Evolutionary conservation across 2,797 vertebrate species (phyloP).

Genomic region (Scolopax rusticola): DNA sequence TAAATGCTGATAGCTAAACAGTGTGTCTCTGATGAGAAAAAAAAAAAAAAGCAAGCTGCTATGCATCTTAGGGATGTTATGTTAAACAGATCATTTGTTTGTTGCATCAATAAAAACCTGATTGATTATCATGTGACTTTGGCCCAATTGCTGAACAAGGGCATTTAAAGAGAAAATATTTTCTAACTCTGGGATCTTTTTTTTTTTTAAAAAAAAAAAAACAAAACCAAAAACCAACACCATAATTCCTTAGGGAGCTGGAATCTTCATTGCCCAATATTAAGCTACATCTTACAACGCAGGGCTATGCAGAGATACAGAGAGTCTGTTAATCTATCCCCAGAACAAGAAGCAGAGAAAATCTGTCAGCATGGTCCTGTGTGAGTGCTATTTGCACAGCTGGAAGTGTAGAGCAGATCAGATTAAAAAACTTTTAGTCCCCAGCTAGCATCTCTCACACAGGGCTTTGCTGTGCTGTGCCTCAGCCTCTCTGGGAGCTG

Average conservation of each 20-base stretch:
- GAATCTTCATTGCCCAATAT: slow-evolving; percentile 40
- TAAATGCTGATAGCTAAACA: slow-evolving; percentile 34
- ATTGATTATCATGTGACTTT: slow-evolving; percentile 3
- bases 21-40: background rate
- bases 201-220: background rate
- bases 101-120: background rate
- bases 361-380: slow-evolving; percentile 50
- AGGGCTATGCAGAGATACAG: background rate
- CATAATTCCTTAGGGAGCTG: slow-evolving; percentile 25
- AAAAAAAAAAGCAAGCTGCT: background rate
- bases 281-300: background rate
- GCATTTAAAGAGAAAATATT: slow-evolving; percentile 9
- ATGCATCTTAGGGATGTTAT: background rate
- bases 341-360: slow-evolving; percentile 21
- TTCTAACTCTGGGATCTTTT: background rate
- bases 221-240: too few relatives aligned
- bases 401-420: slow-evolving; percentile 42
- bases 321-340: background rate
- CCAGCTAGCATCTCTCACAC: background rate
- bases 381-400: slow-evolving; percentile 58
- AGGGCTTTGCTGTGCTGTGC: background rate
- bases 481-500: background rate
- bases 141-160: background rate
- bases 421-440: slow-evolving; percentile 53
- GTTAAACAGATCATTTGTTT: background rate